Base-by-base conservation (phyloP, 2,888 invertebrate species). In the Eremobia ochroleuca region DNA sequence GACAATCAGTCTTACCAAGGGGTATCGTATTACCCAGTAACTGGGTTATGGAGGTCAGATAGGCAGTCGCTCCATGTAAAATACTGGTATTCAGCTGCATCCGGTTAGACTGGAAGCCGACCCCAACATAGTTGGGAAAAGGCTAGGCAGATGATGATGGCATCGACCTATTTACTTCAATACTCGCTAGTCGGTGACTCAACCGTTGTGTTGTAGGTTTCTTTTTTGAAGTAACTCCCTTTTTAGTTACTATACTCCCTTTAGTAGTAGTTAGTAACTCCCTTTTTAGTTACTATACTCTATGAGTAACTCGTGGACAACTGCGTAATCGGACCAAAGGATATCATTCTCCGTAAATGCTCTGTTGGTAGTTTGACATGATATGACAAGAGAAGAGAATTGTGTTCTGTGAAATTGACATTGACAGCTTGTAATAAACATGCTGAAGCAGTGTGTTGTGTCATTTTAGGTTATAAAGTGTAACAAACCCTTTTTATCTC, bases 401-500 rank as follows among this genome's bases (percentile, higher is more conserved):
- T 25, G 11, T 58, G 4, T 8, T 49, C 49, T 52, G n/a, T 31
- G 62, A 15, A 13, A 25, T 46, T 52, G 71, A 37, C 62, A n/a
- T 11, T 46, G 71, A 64, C 72, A 76, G 58, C 13, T 75, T 55
- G 9, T 34, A 6, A 71, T 82, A 82, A 84, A 84, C 85, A 85
- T 75, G 85, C 77, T 67, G 49, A 31, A 73, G 55, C 46, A 52
- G 79, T 76, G 65, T 73, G 76, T 81, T 90, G n/a, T 92, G 76
- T 40, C 4, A 34, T 75, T 77, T 49, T 82, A 93, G 94, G 94
- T 94, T 94, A 94, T 76, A 85, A 83, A 84, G 69, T 85, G 28
- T 79, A 73, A 37, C 49, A 67, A 25, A 68, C 1, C 28, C 4
- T 61, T 43, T 62, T 73, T 52, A 43, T 71, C 76, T 75, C 72